Conservation (phyloP, 1,140 invertebrate species). For the Rhopalosiphum maidis region DNA sequence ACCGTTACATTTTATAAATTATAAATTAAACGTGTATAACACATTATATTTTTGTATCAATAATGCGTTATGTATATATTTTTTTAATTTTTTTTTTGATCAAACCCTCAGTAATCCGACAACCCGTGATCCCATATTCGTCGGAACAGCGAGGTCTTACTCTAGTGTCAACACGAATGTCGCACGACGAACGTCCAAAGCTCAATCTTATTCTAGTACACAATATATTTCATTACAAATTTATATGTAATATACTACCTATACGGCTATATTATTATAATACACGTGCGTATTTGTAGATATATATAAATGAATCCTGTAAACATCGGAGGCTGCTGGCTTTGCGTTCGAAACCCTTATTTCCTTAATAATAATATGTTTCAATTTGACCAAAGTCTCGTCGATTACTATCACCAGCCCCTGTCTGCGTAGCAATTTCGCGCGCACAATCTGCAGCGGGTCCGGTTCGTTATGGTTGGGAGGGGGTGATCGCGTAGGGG, state of each 20-base stretch:
- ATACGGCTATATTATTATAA: neutral
- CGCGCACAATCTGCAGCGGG: neutral
- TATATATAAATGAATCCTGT: neutral
- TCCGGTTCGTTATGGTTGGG: neutral
- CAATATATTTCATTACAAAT: too few species aligned
- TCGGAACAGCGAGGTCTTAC: neutral
- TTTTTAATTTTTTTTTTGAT: neutral
- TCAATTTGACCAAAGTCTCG: neutral
- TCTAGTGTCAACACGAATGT: too few species aligned
- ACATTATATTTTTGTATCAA: neutral
- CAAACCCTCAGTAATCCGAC: neutral
- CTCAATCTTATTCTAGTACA: too few species aligned
- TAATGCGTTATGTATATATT: neutral
- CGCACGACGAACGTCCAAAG: too few species aligned
- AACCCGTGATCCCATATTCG: neutral
- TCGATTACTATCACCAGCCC: neutral
- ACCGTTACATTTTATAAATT: neutral
- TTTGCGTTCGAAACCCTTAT: neutral
- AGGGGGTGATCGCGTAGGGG: neutral
- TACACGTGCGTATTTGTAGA: neutral
- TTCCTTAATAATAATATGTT: slow-evolving; percentile 25
- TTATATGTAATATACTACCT: too few species aligned
- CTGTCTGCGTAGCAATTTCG: neutral
- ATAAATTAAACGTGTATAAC: neutral
- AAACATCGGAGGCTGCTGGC: neutral